Evolutionary conservation across 1,140 invertebrate species (phyloP).

Genomic region (Drosophila ananassae): DNA sequence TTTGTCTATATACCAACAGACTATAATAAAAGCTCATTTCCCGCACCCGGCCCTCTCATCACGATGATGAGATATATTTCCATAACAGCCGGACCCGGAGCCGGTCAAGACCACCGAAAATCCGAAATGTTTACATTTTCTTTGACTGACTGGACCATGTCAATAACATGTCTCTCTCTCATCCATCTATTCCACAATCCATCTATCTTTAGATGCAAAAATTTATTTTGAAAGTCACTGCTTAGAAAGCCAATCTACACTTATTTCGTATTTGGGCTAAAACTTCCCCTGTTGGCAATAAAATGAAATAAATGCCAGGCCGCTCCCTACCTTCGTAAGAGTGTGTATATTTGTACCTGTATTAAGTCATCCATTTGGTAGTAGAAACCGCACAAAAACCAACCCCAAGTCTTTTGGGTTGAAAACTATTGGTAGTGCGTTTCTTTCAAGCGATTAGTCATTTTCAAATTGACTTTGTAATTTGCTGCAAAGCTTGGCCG

Average conservation of each 20-base stretch:
- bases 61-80: constrained; percentile 43
- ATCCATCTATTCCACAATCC: constrained; percentile 6
- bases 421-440: constrained; percentile 38
- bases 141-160: constrained; percentile 44
- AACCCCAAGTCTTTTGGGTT: constrained; percentile 24
- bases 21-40: constrained; percentile 48
- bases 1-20: constrained; percentile 26
- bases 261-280: constrained; percentile 43
- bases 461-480: constrained; percentile 35
- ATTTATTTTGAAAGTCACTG: background rate
- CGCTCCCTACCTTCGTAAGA: constrained; percentile 32
- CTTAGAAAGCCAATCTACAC: constrained; percentile 19
- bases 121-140: constrained; percentile 39
- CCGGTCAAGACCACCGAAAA: constrained; percentile 39
- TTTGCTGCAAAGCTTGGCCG: constrained; percentile 23
- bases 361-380: constrained; percentile 48
- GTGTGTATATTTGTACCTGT: constrained; percentile 20
- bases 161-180: constrained; percentile 45
- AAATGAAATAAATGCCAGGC: constrained; percentile 42
- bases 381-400: constrained; percentile 45
- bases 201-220: constrained; percentile 30
- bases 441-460: constrained; percentile 34
- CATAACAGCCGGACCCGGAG: constrained; percentile 40
- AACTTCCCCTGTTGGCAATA: constrained; percentile 44
- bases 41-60: constrained; percentile 6